phyloP scores from a whole-genome alignment of 2,888 invertebrate genomes.

The Oscheius sp. region DNA sequence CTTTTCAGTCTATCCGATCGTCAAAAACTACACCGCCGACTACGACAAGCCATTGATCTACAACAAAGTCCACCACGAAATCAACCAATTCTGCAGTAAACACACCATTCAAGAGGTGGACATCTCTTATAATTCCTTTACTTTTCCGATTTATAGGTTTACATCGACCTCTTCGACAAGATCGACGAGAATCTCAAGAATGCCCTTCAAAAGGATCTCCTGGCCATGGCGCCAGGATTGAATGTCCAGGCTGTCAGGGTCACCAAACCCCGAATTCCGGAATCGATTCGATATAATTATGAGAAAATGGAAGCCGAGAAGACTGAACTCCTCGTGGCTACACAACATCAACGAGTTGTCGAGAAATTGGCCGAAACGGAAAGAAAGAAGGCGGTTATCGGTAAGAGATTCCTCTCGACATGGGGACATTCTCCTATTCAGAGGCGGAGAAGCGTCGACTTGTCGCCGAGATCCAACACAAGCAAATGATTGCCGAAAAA shows the following conservation, averaged over 20 bases:
- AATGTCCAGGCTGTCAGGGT: conserved; percentile 86
- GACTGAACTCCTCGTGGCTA: conserved; percentile 86
- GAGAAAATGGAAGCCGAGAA: conserved; percentile 87
- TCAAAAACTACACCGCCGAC: conserved; percentile 89
- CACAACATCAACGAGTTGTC: conserved; percentile 87
- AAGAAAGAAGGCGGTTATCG: conserved; percentile 77
- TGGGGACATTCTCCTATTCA: conserved; percentile 42
- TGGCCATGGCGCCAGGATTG: conserved; percentile 86
- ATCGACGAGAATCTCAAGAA: conserved; percentile 89
- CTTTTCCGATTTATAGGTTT: neutral
- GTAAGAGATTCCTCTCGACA: conserved; percentile 81
- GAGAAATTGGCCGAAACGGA: conserved; percentile 89
- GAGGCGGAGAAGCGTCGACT: conserved; percentile 34
- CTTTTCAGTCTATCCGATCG: conserved; percentile 83
- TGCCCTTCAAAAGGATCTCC: conserved; percentile 85
- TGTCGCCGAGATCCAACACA: conserved; percentile 66
- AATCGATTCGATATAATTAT: conserved; percentile 87
- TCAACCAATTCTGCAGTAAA: conserved; percentile 90
- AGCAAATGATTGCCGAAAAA: conserved; percentile 90
- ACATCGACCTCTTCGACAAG: conserved; percentile 77
- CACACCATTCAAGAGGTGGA: conserved; percentile 75
- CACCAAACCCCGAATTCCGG: conserved; percentile 91
- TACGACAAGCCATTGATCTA: conserved; percentile 89
- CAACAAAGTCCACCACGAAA: conserved; percentile 84
- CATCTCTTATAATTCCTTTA: too few relatives aligned